A percentile compares a stretch with the other conserved stretches of the same genome.
Conservation (phyloP, 2,113 vertebrate species). For the Neogobius melanostomus region DNA sequence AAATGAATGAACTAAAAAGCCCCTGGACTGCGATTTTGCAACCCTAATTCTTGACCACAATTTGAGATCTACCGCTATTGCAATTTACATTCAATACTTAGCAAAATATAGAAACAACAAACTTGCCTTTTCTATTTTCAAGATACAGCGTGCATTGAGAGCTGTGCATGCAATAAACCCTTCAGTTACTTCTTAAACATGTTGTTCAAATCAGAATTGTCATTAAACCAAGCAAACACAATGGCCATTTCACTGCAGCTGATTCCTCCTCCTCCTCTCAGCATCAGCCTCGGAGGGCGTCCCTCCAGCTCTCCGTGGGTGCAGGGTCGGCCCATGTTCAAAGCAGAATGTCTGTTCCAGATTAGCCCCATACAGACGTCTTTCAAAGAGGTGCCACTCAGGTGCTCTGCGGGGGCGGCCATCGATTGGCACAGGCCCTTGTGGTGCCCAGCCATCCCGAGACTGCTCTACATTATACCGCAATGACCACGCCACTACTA, state of each 20-base stretch:
- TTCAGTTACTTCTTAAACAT: not conserved
- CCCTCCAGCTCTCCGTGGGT: constrained; percentile 6
- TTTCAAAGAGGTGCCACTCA: constrained; percentile 48
- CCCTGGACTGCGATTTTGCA: no score
- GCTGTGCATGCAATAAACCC: not conserved
- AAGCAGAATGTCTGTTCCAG: constrained; percentile 35
- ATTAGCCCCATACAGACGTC: constrained; percentile 20
- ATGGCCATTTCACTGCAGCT: not conserved
- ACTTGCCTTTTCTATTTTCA: not conserved
- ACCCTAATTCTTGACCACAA: no score
- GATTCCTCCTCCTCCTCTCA: constrained; percentile 14
- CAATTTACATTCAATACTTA: not conserved
- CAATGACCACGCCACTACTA: no score
- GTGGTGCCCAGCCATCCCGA: not conserved
- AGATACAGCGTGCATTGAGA: not conserved
- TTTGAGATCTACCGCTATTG: no score
- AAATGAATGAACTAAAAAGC: no score
- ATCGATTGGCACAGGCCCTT: constrained; percentile 26
- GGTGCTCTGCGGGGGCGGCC: constrained; percentile 16
- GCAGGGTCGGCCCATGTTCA: constrained; percentile 41
- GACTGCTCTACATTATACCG: not conserved
- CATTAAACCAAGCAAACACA: not conserved
- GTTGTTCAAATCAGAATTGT: not conserved
- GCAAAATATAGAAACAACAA: not conserved
- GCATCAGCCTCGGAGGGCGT: constrained; percentile 27